A percentile compares a stretch with the other conserved stretches of the same genome.
These are phyloP conservation scores for Drosophila trapezifrons DNA, from an alignment of 1,140 invertebrate species.

Conservation along the genomic window DNA sequence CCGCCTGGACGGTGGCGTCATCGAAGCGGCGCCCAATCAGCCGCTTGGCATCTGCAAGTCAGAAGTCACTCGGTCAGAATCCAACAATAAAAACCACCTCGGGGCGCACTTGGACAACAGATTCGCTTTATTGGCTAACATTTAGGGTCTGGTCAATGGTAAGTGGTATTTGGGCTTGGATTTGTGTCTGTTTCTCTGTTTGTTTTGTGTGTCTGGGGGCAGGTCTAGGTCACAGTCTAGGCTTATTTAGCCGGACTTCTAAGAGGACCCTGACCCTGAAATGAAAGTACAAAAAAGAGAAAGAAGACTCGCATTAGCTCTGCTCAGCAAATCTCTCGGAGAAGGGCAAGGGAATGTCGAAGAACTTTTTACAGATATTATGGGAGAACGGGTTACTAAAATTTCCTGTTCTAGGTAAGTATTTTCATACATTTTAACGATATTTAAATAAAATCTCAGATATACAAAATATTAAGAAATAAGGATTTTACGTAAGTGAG, in stretches of 20 bases:
- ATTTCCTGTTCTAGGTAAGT: background rate
- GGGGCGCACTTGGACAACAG: constrained; percentile 30
- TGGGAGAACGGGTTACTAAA: background rate
- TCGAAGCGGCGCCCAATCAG: constrained; percentile 97
- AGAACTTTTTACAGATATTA: constrained; percentile 4
- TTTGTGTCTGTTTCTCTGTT: constrained; percentile 2
- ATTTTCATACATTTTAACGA: too few relatives aligned
- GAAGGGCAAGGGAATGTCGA: background rate
- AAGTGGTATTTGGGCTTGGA: constrained; percentile 25
- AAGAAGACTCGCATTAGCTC: constrained; percentile 63
- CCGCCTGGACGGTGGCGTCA: constrained; percentile 93
- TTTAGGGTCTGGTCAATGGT: constrained; percentile 10
- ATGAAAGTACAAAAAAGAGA: constrained; percentile 73
- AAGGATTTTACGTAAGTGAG: too few relatives aligned
- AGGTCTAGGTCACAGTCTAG: constrained; percentile 39
- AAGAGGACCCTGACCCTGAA: constrained; percentile 73
- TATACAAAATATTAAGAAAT: too few relatives aligned
- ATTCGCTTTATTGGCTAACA: constrained; percentile 60
- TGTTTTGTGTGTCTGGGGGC: constrained; percentile 31
- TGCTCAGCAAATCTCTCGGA: constrained; percentile 30
- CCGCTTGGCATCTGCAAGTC: constrained; percentile 95
- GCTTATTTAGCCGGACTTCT: constrained; percentile 53
- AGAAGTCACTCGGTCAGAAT: constrained; percentile 45
- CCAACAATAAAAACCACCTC: constrained; percentile 34
- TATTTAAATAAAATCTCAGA: too few relatives aligned